Base-by-base conservation (phyloP, 2,888 invertebrate species). In the Dermolepida albohirtum region DNA sequence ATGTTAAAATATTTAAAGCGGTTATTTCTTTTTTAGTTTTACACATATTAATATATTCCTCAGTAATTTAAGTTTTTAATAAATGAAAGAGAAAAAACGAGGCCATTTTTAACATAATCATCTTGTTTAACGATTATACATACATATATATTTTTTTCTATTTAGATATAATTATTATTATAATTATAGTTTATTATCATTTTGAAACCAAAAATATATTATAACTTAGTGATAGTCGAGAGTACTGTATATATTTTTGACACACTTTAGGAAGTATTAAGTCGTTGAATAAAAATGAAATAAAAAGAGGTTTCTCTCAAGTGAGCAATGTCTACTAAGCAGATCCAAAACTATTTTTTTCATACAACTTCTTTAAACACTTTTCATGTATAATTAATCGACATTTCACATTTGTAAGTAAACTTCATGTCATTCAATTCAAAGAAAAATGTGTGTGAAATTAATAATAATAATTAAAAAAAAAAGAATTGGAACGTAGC, bases 171-270 rank as follows among this genome's bases (percentile, higher is more conserved):
- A 40, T 29, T 64, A 34, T 44, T 14, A 43, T 44, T 12, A 52
- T 54, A 51, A 50, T 50, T 52, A 52, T n/a, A 22, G 34, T 34
- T 34, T 40, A 43, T 16, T 65, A 41, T 44, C 43, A 54, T 68
- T 51, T 65, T 50, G 51, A 69, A 67, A 71, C 71, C 71, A 71
- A 71, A 59, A 59, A 72, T 68, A 72, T 69, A 66, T 66, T 66
- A 71, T 57, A 57, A 50, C 16, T 44, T 67, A 68, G 68, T 62
- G 59, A 65, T 70, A 68, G 67, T 67, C 67, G 67, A 64, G 49
- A 70, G 66, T 62, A 64, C 66, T 72, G 72, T 72, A 72, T 72
- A 72, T 72, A 72, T 72, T 72, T 72, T 72, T 71, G 71, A 72
- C 71, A 70, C 70, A 57, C 67, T 69, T 72, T 69, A 64, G 63